phyloP scores from a whole-genome alignment of 2,113 vertebrate species.

The Oryzias curvinotus region DNA sequence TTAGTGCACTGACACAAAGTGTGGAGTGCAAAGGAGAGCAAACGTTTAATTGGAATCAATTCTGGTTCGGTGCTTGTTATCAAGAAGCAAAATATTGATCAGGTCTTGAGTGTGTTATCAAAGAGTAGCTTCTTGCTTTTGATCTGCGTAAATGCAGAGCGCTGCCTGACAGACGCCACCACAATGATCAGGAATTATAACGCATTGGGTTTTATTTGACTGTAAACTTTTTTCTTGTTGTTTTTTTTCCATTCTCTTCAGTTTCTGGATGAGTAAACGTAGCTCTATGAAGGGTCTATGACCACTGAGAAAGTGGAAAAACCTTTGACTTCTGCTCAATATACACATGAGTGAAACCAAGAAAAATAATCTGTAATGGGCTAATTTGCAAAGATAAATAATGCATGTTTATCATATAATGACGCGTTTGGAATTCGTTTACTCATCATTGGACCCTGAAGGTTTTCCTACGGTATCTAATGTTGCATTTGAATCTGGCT shows the following conservation, averaged over 20 bases:
- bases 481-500: conserved; percentile 44
- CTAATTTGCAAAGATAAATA: conserved; percentile 46
- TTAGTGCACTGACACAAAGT: too few species aligned
- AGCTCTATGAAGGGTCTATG: not conserved
- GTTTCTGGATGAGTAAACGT: conserved; percentile 28
- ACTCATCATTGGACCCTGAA: conserved; percentile 39
- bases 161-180: too few species aligned
- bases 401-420: conserved; percentile 47
- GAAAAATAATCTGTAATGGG: conserved; percentile 9
- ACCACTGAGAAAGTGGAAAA: conserved; percentile 35
- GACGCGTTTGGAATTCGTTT: conserved; percentile 52
- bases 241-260: conserved; percentile 23
- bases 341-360: conserved; percentile 1
- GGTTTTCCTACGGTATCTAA: conserved; percentile 52
- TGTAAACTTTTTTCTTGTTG: not conserved
- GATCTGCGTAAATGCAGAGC: conserved; percentile 1
- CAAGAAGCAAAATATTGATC: conserved; percentile 20
- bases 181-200: conserved; percentile 8
- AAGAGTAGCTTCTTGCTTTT: not conserved
- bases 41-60: conserved; percentile 26
- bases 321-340: conserved; percentile 2
- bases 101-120: conserved; percentile 6
- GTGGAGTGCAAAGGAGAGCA: conserved; percentile 17
- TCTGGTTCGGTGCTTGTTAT: conserved; percentile 16
- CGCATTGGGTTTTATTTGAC: conserved; percentile 27